Evolutionary conservation across 1,140 invertebrate genomes (phyloP).

Genomic region (Hormaphis cornu): DNA sequence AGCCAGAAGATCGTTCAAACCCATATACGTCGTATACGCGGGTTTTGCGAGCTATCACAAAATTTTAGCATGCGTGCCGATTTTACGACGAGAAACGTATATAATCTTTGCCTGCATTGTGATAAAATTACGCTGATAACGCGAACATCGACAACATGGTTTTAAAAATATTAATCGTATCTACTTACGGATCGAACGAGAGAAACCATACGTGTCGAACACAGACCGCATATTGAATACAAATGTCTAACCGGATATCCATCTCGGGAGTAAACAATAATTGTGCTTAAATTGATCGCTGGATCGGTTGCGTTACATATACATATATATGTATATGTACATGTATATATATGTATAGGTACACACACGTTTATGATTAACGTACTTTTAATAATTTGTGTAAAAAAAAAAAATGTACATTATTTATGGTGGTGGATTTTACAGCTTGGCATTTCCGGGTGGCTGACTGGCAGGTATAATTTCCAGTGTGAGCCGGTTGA

Average conservation of each 20-base stretch:
- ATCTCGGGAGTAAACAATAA: background rate
- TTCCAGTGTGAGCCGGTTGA: conserved; percentile 91
- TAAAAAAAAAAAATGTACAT: conserved; percentile 29
- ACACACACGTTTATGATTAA: background rate
- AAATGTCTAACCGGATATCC: background rate
- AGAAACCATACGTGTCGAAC: background rate
- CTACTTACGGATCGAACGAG: too few species aligned
- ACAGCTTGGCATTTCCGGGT: conserved; percentile 73
- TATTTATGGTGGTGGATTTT: conserved; percentile 44
- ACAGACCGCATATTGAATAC: background rate
- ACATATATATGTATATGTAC: background rate
- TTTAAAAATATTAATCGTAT: too few species aligned
- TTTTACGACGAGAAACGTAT: too few species aligned
- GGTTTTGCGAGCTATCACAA: too few species aligned
- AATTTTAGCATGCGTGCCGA: too few species aligned
- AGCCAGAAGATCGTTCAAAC: too few species aligned
- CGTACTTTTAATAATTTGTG: background rate
- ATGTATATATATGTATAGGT: background rate
- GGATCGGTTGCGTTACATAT: background rate
- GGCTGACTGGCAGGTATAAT: conserved; percentile 84
- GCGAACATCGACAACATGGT: background rate
- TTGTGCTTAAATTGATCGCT: background rate
- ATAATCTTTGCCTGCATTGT: too few species aligned
- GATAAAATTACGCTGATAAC: background rate
- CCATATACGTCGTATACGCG: too few species aligned